Evolutionary conservation across 2,888 invertebrate genomes (phyloP).

Genomic region (Lingula anatina): DNA sequence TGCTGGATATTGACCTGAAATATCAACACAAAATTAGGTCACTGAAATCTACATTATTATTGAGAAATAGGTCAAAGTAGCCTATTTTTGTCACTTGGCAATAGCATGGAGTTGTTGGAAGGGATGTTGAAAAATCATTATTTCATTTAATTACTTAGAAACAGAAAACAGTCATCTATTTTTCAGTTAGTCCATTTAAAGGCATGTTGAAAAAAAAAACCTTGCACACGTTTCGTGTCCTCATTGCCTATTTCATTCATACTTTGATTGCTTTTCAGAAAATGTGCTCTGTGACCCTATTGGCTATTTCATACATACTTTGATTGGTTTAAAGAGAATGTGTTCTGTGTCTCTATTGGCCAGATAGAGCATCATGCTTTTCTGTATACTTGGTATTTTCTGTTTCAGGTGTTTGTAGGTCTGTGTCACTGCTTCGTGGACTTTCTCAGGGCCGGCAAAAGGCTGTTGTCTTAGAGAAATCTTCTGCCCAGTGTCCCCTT

Average conservation of each 20-base stretch:
- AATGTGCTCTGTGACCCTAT: slow-evolving; percentile 93
- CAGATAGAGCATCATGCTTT: slow-evolving; percentile 89
- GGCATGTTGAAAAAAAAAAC: too few relatives aligned
- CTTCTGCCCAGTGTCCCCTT: slow-evolving; percentile 33
- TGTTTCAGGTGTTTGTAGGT: slow-evolving; percentile 74
- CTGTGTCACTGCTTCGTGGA: slow-evolving; percentile 70
- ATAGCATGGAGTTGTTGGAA: too few relatives aligned
- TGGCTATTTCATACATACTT: slow-evolving; percentile 61
- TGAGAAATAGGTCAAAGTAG: too few relatives aligned
- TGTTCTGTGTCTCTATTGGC: slow-evolving; percentile 96
- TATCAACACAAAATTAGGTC: too few relatives aligned
- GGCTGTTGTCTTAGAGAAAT: slow-evolving; percentile 56
- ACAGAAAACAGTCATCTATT: too few relatives aligned
- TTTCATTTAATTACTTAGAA: too few relatives aligned
- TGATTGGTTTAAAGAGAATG: slow-evolving; percentile 89
- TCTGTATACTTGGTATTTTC: slow-evolving; percentile 73
- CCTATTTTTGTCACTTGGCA: too few relatives aligned
- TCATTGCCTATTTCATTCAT: too few relatives aligned
- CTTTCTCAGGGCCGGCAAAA: slow-evolving; percentile 68
- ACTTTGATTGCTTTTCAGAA: slow-evolving; percentile 86
- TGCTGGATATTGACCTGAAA: slow-evolving; percentile 67
- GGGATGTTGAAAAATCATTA: too few relatives aligned
- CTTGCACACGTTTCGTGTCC: too few relatives aligned
- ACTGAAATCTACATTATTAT: too few relatives aligned
- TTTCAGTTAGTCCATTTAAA: too few relatives aligned